These are phyloP conservation scores for Aspidapion aeneum DNA, from an alignment of 2,888 invertebrate genomes.

Conservation along the genomic window DNA sequence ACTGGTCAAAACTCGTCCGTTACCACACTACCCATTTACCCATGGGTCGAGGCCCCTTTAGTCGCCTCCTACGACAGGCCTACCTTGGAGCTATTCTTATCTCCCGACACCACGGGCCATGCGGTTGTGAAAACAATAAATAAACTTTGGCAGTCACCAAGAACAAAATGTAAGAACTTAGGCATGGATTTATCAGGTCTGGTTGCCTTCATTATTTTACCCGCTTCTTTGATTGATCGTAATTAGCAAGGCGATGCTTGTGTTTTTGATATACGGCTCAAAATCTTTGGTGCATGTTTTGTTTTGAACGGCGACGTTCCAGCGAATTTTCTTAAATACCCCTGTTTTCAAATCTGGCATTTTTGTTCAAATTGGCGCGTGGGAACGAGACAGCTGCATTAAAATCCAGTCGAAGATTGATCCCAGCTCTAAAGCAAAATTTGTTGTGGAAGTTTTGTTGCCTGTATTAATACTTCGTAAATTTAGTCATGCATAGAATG, in stretches of 20 bases:
- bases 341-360: not conserved
- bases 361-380: not conserved
- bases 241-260: conserved; percentile 48
- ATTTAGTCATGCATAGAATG: conserved; percentile 27
- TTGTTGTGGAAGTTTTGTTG: conserved; percentile 24
- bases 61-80: too few species aligned
- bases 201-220: conserved; percentile 24
- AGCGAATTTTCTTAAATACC: conserved; percentile 6
- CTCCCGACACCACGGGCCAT: too few species aligned
- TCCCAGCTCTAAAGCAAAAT: conserved; percentile 18
- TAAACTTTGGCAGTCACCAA: not conserved
- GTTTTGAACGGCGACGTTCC: conserved; percentile 27
- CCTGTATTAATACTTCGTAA: conserved; percentile 28
- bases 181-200: conserved; percentile 26
- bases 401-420: not conserved
- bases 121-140: too few species aligned
- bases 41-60: too few species aligned
- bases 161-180: not conserved
- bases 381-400: conserved; percentile 1
- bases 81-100: too few species aligned
- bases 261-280: conserved; percentile 47
- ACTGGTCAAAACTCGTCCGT: too few species aligned
- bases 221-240: conserved; percentile 46
- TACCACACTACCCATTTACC: too few species aligned
- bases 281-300: conserved; percentile 43